phyloP scores from a whole-genome alignment of 2,113 vertebrate genomes.

The Hipposideros armiger region DNA sequence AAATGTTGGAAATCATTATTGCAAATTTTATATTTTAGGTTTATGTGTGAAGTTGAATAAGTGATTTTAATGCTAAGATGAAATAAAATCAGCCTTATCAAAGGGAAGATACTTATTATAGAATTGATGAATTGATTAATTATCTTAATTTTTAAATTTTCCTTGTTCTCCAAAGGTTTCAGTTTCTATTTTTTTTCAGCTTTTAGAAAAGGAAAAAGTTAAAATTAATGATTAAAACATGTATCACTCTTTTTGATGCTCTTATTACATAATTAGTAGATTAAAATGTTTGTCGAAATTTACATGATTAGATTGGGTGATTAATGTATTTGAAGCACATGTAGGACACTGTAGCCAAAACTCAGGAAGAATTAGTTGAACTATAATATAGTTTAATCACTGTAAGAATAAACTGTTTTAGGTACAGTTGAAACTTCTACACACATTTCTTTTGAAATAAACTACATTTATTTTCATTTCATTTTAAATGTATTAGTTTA shows the following conservation, averaged over 20 bases:
- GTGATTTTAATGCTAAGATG: neutral
- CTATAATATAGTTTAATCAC: neutral
- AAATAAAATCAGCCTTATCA: neutral
- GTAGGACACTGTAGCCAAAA: neutral
- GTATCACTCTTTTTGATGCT: neutral
- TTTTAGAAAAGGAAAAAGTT: neutral
- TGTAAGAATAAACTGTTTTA: neutral
- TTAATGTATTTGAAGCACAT: neutral
- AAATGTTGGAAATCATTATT: neutral
- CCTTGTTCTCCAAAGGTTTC: neutral
- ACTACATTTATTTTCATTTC: neutral
- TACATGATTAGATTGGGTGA: neutral
- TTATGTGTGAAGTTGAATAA: neutral
- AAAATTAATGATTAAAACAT: conserved; percentile 18
- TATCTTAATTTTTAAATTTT: neutral
- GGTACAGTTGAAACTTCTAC: neutral
- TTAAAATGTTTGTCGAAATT: neutral
- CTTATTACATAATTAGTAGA: neutral
- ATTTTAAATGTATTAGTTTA: neutral
- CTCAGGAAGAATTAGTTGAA: neutral
- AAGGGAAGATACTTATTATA: neutral
- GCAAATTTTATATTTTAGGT: neutral
- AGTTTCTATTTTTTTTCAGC: neutral
- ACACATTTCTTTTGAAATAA: neutral
- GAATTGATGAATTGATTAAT: neutral